These are phyloP conservation scores for Heliconius melpomene DNA, from an alignment of 1,140 invertebrate species.

Conservation along the genomic window DNA sequence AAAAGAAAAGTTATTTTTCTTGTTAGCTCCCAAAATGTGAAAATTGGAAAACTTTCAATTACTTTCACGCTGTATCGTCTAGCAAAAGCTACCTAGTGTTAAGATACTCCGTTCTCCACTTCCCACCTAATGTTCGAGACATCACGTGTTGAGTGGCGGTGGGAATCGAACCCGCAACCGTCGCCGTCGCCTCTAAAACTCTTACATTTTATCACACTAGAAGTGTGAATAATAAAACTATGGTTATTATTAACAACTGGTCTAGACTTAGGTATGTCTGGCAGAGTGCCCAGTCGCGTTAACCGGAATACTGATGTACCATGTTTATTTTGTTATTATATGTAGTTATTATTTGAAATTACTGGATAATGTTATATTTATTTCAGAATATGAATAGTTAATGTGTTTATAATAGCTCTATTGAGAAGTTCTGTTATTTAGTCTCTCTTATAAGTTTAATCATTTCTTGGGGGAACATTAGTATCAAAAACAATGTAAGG, in stretches of 20 bases:
- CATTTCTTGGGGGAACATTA: no score
- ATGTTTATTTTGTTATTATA: conserved; percentile 11
- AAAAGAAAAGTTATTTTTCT: no score
- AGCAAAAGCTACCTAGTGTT: no score
- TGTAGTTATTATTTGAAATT: not conserved
- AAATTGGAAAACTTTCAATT: no score
- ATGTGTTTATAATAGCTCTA: not conserved
- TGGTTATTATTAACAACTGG: conserved; percentile 13
- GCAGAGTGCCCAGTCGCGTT: not conserved
- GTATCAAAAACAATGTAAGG: no score
- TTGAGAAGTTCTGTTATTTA: not conserved
- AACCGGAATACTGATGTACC: not conserved
- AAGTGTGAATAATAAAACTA: conserved; percentile 10
- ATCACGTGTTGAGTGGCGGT: not conserved
- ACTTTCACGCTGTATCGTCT: no score
- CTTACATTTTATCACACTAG: not conserved
- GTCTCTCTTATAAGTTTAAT: no score
- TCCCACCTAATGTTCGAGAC: no score
- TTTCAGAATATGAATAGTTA: not conserved
- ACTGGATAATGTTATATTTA: not conserved
- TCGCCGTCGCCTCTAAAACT: not conserved
- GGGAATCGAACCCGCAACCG: not conserved
- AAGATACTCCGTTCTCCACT: no score
- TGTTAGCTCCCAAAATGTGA: no score
- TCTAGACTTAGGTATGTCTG: conserved; percentile 14